Base-by-base conservation (phyloP, 2,888 invertebrate species). In the Tolmerus cingulatus region DNA sequence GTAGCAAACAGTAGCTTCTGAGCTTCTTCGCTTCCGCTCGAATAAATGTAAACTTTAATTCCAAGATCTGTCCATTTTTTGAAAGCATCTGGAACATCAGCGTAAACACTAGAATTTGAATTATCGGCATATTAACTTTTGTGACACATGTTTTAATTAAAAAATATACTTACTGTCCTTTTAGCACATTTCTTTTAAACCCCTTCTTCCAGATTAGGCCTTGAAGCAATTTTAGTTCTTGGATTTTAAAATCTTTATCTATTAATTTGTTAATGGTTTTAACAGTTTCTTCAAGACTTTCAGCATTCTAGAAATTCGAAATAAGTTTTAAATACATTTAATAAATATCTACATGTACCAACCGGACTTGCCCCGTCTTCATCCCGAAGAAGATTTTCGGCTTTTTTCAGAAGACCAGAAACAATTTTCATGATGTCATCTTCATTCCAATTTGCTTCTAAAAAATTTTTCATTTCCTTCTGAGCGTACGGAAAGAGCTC, bases 11-110 rank as follows among this genome's bases (percentile, higher is more conserved):
- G 94, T 12, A 98, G 93, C 91, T 97, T 96, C 92, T 99, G 99
- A 16, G 98, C 97, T 90, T 96, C 96, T 0, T 97, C 95, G 87
- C 97, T 98, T 78, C 98, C 98, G 37, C 98, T 98, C 0, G 98
- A 98, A 92, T 97, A 99, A 88, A 98, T 95, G 91, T 95, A 98
- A 81, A 98, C 93, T 89, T 94, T 94, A 51, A 95, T 94, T 14
- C 95, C 96, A 16, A 93, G 92, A 4, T 94, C 93, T 3, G 94
- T 94, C 96, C 98, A 97, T 88, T 94, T 93, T 90, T 96, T 94
- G 78, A 99, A 93, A 1, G 96, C 95, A 19, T 94, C 93, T 0
- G 95, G 94, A 0, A 98, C 98, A 93, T 99, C 99, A 12, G 96
- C 95, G 91, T 96, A 99, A 40, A 99, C 94, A 92, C 98, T 98